phyloP scores from a whole-genome alignment of 2,888 invertebrate genomes.

The Orthosia gracilis region DNA sequence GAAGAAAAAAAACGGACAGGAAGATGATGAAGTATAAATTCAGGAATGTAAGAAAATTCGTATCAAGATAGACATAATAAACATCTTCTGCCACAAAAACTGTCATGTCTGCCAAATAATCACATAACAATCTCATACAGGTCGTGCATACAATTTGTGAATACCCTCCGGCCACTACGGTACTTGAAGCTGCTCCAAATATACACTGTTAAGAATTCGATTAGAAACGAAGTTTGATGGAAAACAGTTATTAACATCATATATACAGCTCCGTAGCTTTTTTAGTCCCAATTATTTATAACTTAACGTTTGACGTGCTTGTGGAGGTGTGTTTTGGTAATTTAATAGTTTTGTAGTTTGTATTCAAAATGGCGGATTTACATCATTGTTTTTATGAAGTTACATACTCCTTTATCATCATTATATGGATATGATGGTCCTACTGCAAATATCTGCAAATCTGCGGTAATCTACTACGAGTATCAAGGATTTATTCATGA shows the following conservation, averaged over 20 bases:
- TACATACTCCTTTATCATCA: no score
- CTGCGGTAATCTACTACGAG: no score
- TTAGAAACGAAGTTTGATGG: slow-evolving; percentile 85
- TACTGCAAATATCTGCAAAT: no score
- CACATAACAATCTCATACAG: slow-evolving; percentile 37
- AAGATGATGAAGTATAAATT: neutral
- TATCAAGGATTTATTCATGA: no score
- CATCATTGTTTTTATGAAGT: neutral
- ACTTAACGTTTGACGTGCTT: slow-evolving; percentile 54
- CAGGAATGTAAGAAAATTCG: neutral
- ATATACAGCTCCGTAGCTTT: slow-evolving; percentile 62
- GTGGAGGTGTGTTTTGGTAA: slow-evolving; percentile 40
- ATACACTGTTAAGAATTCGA: slow-evolving; percentile 81
- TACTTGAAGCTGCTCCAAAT: slow-evolving; percentile 80
- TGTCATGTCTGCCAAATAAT: slow-evolving; percentile 36
- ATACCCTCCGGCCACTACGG: slow-evolving; percentile 82
- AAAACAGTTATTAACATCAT: slow-evolving; percentile 83
- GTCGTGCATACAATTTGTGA: slow-evolving; percentile 62
- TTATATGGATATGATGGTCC: no score
- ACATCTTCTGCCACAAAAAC: slow-evolving; percentile 12
- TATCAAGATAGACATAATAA: neutral
- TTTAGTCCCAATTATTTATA: slow-evolving; percentile 65
- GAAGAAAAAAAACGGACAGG: no score
- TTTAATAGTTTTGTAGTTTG: slow-evolving; percentile 28
- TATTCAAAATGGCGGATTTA: slow-evolving; percentile 36